These are phyloP conservation scores for Sebastes dallii DNA, from an alignment of 2,797 vertebrate species.

Conservation along the genomic window DNA sequence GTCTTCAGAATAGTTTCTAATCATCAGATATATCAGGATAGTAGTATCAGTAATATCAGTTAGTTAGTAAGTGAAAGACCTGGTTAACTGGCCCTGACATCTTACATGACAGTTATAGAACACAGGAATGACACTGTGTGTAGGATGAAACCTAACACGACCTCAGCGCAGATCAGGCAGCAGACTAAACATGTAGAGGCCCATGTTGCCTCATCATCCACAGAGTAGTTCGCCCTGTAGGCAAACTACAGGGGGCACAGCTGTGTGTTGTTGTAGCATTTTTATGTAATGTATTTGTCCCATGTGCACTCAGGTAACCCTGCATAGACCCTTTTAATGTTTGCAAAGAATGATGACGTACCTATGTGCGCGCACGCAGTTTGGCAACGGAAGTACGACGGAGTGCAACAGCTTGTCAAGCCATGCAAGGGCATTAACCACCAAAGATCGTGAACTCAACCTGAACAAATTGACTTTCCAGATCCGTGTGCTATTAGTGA, in stretches of 20 bases:
- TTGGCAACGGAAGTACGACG: background rate
- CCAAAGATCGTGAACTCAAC: no score
- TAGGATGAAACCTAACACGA: conserved; percentile 29
- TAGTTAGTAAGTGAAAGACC: background rate
- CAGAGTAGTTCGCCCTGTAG: conserved; percentile 1
- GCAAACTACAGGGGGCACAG: conserved; percentile 5
- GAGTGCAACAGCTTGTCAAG: background rate
- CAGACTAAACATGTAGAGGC: conserved; percentile 62
- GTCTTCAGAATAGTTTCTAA: background rate
- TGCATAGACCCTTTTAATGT: background rate
- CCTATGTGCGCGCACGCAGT: background rate
- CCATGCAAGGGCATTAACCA: no score
- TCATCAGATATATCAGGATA: background rate
- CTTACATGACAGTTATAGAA: conserved; percentile 37
- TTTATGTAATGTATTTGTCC: background rate
- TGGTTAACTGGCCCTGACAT: conserved; percentile 1
- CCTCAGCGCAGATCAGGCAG: conserved; percentile 6
- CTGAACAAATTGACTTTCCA: background rate
- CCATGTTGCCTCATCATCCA: conserved; percentile 24
- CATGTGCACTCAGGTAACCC: conserved; percentile 11
- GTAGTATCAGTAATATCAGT: background rate
- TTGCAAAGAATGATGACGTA: background rate
- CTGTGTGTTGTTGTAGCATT: conserved; percentile 4
- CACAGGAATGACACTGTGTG: conserved; percentile 11
- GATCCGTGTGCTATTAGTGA: background rate